Base-by-base conservation (phyloP, 1,140 invertebrate genomes). In the Globodera rostochiensis region DNA sequence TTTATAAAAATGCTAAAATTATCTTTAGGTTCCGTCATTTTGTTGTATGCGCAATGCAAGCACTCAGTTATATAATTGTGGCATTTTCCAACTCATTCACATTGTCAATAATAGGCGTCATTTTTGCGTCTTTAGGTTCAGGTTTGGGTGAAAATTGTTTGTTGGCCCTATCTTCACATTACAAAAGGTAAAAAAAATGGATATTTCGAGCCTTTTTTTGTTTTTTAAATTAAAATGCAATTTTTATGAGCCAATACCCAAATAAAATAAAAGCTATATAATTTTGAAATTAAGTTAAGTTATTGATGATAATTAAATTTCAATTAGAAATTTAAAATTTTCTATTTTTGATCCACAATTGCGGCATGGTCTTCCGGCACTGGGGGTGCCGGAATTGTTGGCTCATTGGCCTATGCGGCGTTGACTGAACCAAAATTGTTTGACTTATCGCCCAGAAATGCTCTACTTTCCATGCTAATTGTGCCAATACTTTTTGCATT, bases 351-450 rank as follows among this genome's bases (percentile, higher is more conserved):
- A 64, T 77, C 79, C 45, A 82, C 86, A 46, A 82, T 86, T 47
- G 83, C 86, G 8, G 75, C 86, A 15, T 87, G 85, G 85, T 87
- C 86, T 8, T 85, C 83, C 11, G 85, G 85, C 25, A 86, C 85
- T 0, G 85, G 85, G 21, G 85, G 84, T 67, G 88, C 88, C 3
- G 88, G 89, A 46, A 76, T 89, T 6, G 50, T 88, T 53, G 88
- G 89, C 13, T 79, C 88, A 4, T 76, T 86, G 19, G 79, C 84
- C 1, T 85, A 85, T 67, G 84, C 84, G 6, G 71, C 47, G 4
- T 45, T 86, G 6, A 86, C 85, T 15, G 85, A 86, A n/a, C 86
- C 83, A 80, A 69, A 86, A 45, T 71, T 86, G 13, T 70, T 75
- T 47, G 75, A 50, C 25, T 25, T 86, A 15, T 25, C 75, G 1